These are phyloP conservation scores for Blastomussa wellsi DNA, from an alignment of 92 coral and sea anemone genomes.

Conservation along the genomic window DNA sequence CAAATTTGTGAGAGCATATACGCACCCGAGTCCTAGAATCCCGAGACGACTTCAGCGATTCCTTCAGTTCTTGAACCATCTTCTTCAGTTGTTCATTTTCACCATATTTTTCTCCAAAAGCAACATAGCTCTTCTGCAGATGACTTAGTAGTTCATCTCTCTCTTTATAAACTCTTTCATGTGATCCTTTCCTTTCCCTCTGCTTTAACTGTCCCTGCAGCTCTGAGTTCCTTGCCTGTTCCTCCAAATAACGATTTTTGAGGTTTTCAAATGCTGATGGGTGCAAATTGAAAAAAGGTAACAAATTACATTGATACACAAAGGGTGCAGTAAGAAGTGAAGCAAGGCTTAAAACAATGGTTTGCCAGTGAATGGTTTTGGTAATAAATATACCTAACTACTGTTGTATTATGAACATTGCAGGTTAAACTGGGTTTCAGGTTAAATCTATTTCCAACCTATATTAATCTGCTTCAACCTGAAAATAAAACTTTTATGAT, in stretches of 20 bases:
- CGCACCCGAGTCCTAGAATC: not conserved
- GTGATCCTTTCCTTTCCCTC: conserved; percentile 12
- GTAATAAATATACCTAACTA: too few relatives aligned
- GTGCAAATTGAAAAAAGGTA: not conserved
- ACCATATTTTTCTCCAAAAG: conserved; percentile 69
- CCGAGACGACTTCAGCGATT: not conserved
- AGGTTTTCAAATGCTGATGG: conserved; percentile 45
- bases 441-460: too few relatives aligned
- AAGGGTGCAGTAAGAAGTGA: too few relatives aligned
- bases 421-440: too few relatives aligned
- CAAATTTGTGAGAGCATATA: not conserved
- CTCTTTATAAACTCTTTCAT: conserved; percentile 18
- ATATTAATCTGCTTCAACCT: too few relatives aligned
- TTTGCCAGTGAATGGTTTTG: too few relatives aligned
- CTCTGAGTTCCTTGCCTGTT: conserved; percentile 23
- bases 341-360: too few relatives aligned
- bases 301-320: not conserved
- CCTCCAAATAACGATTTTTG: conserved; percentile 23
- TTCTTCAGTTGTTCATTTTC: conserved; percentile 65
- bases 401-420: too few relatives aligned
- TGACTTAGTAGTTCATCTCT: conserved; percentile 43
- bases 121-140: conserved; percentile 63
- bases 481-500: too few relatives aligned
- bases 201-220: conserved; percentile 35
- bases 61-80: conserved; percentile 39